A percentile compares a stretch with the other conserved stretches of the same genome.
Conservation (phyloP, 2,888 invertebrate species). For the Drosophila putrida region DNA sequence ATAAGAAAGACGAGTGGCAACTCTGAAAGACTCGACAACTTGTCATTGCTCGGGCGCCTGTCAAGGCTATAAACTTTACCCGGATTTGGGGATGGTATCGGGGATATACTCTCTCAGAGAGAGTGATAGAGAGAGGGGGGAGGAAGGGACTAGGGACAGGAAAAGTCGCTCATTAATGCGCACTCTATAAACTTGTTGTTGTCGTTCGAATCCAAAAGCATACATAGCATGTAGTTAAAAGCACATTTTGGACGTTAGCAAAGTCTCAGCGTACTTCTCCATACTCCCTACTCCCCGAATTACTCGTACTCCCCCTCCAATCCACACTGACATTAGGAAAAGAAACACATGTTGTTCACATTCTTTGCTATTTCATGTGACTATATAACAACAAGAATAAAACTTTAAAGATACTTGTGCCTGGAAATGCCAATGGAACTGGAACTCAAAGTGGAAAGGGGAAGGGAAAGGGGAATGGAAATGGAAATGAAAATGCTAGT, state of each 20-base stretch:
- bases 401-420: conserved; percentile 34
- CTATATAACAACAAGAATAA: conserved; percentile 11
- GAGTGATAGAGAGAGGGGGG: not conserved
- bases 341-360: conserved; percentile 54
- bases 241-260: conserved; percentile 47
- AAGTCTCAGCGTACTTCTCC: not conserved
- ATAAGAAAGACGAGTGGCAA: conserved; percentile 22
- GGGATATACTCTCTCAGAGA: not conserved
- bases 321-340: conserved; percentile 8
- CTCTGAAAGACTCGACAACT: conserved; percentile 19
- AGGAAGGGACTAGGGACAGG: not conserved
- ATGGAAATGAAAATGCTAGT: conserved; percentile 4
- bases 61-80: conserved; percentile 49
- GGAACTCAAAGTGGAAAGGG: not conserved
- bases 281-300: not conserved
- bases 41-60: conserved; percentile 28
- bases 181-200: conserved; percentile 23
- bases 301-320: not conserved
- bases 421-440: conserved; percentile 20
- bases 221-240: conserved; percentile 47
- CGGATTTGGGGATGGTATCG: not conserved
- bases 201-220: not conserved
- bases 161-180: conserved; percentile 31
- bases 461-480: not conserved
- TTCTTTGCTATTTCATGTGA: conserved; percentile 23